Conservation (phyloP, 2,113 vertebrate species). For the Abramis brama region DNA sequence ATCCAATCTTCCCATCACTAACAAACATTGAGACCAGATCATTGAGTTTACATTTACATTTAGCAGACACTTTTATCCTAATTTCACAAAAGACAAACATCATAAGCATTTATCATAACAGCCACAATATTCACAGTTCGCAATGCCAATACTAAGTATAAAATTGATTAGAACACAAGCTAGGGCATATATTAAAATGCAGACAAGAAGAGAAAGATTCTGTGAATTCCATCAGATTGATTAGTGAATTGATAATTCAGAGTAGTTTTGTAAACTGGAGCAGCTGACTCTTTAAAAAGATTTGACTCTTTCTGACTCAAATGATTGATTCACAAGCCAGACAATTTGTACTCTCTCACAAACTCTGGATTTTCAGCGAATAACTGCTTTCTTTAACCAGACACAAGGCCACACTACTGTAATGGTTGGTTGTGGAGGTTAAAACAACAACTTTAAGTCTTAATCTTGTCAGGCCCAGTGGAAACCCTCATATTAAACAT, state of each 20-base stretch:
- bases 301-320: not conserved
- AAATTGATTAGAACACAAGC: not conserved
- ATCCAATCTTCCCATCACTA: not conserved
- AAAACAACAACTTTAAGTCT: constrained; percentile 14
- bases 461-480: constrained; percentile 14
- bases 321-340: not conserved
- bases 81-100: not conserved
- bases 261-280: not conserved
- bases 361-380: not conserved
- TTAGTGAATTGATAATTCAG: not conserved
- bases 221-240: not conserved
- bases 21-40: not conserved
- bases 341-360: not conserved
- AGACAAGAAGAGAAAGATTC: not conserved
- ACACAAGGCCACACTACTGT: not conserved
- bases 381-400: not conserved
- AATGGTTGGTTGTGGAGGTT: constrained; percentile 20
- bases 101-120: not conserved
- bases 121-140: not conserved
- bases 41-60: not conserved
- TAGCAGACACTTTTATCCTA: not conserved
- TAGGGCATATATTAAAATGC: not conserved
- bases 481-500: constrained; percentile 29
- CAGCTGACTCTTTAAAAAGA: not conserved
- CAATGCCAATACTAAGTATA: not conserved